Conservation (phyloP, 2,888 invertebrate species). For the Agrochola litura region DNA sequence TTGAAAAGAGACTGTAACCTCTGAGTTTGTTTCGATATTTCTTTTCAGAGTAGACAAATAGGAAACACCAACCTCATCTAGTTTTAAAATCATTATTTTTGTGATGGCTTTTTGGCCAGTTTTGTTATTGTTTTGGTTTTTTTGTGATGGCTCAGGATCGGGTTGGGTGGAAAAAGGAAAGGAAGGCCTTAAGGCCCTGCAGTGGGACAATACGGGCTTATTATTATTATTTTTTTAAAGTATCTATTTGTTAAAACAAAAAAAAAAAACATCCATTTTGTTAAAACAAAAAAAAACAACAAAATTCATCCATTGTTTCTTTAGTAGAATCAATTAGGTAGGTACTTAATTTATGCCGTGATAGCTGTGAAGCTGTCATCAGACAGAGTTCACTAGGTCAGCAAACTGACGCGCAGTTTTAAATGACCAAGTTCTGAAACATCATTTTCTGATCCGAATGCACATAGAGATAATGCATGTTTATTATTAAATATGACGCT, state of each 20-base stretch:
- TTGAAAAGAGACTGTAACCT: background rate
- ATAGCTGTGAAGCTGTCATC: background rate
- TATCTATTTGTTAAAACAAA: too few relatives aligned
- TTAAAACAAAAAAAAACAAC: too few relatives aligned
- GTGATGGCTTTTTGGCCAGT: too few relatives aligned
- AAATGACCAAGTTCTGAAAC: background rate
- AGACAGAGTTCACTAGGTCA: background rate
- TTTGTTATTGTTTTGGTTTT: too few relatives aligned
- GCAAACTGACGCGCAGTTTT: background rate
- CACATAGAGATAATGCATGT: conserved; percentile 17
- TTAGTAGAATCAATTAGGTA: background rate
- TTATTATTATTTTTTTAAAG: too few relatives aligned
- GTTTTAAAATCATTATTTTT: background rate
- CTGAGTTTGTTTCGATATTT: background rate
- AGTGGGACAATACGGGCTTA: too few relatives aligned
- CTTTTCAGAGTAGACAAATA: background rate
- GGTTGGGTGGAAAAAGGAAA: too few relatives aligned
- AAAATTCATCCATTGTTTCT: background rate
- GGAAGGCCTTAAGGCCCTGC: too few relatives aligned
- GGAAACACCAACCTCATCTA: background rate
- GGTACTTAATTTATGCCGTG: too few relatives aligned
- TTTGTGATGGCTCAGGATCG: too few relatives aligned
- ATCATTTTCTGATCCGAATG: background rate
- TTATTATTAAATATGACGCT: conserved; percentile 19
- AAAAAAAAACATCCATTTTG: too few relatives aligned